Evolutionary conservation across 2,888 invertebrate genomes (phyloP), one percentile per base, ranked within the genome.

Genomic region (Octodonta nipae): DNA sequence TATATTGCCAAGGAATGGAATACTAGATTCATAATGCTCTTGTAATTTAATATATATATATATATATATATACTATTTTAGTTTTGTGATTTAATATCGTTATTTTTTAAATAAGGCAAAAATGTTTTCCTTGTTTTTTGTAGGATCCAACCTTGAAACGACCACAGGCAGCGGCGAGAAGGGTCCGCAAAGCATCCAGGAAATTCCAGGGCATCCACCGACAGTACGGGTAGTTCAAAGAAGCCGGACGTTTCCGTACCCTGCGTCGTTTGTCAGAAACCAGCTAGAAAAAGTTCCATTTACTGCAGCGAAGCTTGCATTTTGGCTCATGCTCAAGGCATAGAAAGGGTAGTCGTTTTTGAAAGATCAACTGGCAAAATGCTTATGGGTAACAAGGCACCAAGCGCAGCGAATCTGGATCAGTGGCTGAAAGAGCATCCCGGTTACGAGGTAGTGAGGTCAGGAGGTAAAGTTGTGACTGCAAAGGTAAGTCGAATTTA

Each of bases 301-400:
- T 92, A 87, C 60, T 93, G 92, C 59, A 84, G 87, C 49, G 83
- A 88, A 50, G 72, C 74, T 16, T 93, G 92, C 56, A 85, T 91
- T 47, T 67, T 81, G 36, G 78, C 78, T 47, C 87, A 89, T 63
- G 85, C 86, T 2, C 78, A 82, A 50, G 80, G 79, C 44, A 74
- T 78, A 1, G 58, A 64, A 47, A 54, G 61, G 40, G 58, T 59
- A 1, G 76, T 82, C 43, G 87, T 92, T n/a, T 78, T 79, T 55
- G 88, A 91, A 55, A 71, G 82, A 28, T 75, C 78, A 54, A 75
- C 77, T 16, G 88, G 88, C 3, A 77, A 75, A 46, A 61, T 75
- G 51, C 60, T 81, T 42, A 71, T 75, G 36, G 89, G 87, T 6
- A 70, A 72, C n/a, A 78, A 75, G 54, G 89, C 89, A 22, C 92